Conservation (phyloP, 2,113 vertebrate species). For the Leptodactylus fuscus region DNA sequence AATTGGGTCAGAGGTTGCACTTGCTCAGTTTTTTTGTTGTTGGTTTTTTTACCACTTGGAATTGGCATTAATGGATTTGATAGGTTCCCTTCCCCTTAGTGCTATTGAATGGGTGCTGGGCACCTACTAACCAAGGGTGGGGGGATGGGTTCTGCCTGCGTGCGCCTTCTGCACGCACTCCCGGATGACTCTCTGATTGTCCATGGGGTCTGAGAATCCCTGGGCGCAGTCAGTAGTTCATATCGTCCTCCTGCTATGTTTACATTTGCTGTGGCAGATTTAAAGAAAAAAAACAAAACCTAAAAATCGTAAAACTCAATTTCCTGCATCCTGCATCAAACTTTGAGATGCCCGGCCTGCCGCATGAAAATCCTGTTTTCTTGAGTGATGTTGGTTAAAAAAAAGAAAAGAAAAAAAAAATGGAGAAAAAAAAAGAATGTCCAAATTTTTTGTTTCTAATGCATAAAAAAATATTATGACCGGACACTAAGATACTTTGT, state of each 20-base stretch:
- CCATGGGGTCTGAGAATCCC: neutral
- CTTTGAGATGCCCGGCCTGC: constrained; percentile 29
- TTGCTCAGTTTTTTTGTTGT: no score
- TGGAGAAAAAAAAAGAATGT: constrained; percentile 21
- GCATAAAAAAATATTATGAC: neutral
- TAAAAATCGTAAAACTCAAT: neutral
- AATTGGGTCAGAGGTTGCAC: neutral
- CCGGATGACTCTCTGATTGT: neutral
- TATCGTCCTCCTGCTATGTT: constrained; percentile 6
- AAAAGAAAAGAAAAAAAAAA: neutral
- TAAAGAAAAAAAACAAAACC: neutral
- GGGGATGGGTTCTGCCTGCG: neutral
- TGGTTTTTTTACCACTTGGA: neutral
- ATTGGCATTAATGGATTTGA: neutral
- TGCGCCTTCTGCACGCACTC: neutral
- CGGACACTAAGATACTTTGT: neutral
- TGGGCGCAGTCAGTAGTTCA: neutral
- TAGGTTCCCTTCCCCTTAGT: neutral
- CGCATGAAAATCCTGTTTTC: constrained; percentile 31
- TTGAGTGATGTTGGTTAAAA: neutral
- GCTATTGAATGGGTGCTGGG: neutral
- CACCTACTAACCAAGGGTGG: neutral
- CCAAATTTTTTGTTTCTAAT: constrained; percentile 1
- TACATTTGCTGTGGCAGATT: constrained; percentile 8
- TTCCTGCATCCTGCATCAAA: constrained; percentile 18